Evolutionary conservation across 2,797 vertebrate species (phyloP).

Genomic region (Sebastes hubbsi): DNA sequence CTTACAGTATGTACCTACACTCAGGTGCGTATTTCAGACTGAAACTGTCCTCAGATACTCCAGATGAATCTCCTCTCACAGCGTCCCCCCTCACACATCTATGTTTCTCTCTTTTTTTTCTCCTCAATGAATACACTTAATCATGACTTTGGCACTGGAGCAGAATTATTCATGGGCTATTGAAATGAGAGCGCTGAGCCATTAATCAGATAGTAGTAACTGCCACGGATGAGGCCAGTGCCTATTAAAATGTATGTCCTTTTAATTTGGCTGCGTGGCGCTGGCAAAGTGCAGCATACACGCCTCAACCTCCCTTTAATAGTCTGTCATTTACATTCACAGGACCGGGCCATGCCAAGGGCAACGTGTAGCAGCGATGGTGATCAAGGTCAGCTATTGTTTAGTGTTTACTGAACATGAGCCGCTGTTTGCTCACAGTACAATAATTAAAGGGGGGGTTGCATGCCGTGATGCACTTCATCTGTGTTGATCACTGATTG

Average conservation of each 20-base stretch:
- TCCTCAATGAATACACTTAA: conserved; percentile 64
- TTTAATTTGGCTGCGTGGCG: conserved; percentile 67
- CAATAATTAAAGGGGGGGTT: conserved; percentile 7
- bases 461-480: neutral
- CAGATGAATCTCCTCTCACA: conserved; percentile 25
- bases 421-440: neutral
- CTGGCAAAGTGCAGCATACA: conserved; percentile 53
- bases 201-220: conserved; percentile 79
- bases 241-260: conserved; percentile 80
- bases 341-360: conserved; percentile 35
- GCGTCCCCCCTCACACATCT: conserved; percentile 38
- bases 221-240: conserved; percentile 58
- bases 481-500: neutral
- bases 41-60: neutral
- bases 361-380: conserved; percentile 2
- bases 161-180: conserved; percentile 80
- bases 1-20: neutral
- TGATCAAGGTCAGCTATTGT: conserved; percentile 48
- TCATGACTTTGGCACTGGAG: conserved; percentile 65
- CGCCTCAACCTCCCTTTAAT: conserved; percentile 57
- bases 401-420: conserved; percentile 18
- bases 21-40: neutral
- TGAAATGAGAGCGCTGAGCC: conserved; percentile 70
- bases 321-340: conserved; percentile 62
- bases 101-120: conserved; percentile 59